Evolutionary conservation across 2,797 vertebrate species (phyloP).

Genomic region (Betta splendens): DNA sequence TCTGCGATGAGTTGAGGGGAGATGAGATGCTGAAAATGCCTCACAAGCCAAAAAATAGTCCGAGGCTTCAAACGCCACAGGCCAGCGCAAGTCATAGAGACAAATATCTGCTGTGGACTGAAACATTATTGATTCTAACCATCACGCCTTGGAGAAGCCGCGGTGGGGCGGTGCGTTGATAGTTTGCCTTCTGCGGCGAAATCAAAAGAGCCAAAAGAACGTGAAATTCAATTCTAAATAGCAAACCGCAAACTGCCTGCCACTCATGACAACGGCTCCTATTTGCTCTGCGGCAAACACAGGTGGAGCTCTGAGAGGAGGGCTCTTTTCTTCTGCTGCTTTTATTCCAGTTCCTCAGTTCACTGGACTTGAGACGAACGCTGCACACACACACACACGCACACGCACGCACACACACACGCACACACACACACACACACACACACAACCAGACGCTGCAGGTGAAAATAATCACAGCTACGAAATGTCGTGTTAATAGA

Average conservation of each 20-base stretch:
- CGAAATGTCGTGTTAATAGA: conserved; percentile 23
- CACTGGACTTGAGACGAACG: conserved; percentile 43
- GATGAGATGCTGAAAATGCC: conserved; percentile 58
- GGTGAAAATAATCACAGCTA: conserved; percentile 30
- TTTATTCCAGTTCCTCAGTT: conserved; percentile 44
- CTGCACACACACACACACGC: conserved; percentile 12
- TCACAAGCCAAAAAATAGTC: conserved; percentile 68
- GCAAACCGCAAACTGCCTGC: conserved; percentile 55
- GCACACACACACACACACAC: conserved; percentile 8
- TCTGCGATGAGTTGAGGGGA: conserved; percentile 48
- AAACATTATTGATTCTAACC: conserved; percentile 69
- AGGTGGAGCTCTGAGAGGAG: conserved; percentile 57
- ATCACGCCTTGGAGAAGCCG: conserved; percentile 54
- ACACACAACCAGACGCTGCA: conserved; percentile 15
- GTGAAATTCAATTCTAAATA: conserved; percentile 73
- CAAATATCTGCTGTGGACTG: conserved; percentile 63
- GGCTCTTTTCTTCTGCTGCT: conserved; percentile 25
- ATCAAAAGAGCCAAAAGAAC: conserved; percentile 61
- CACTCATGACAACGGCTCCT: conserved; percentile 69
- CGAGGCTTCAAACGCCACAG: conserved; percentile 63
- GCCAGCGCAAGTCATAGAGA: conserved; percentile 65
- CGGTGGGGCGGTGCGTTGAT: conserved; percentile 44
- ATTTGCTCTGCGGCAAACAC: conserved; percentile 71
- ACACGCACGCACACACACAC: conserved; percentile 19
- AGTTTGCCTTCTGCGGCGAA: conserved; percentile 42